These are phyloP conservation scores for Pristionchus exspectatus DNA, from an alignment of 2,888 invertebrate species.

Conservation along the genomic window DNA sequence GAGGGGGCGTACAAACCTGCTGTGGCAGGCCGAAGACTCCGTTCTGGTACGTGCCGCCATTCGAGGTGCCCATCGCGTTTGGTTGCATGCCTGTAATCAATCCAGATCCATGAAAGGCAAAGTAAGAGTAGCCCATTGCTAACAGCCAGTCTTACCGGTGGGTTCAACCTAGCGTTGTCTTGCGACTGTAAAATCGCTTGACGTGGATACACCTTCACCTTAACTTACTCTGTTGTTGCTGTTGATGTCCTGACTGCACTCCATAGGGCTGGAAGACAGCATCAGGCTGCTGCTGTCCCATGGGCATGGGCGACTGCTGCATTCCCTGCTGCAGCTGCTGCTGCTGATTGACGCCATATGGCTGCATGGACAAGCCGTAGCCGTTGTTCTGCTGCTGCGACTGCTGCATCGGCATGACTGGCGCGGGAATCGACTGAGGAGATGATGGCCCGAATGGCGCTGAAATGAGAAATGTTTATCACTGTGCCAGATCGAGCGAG, in stretches of 20 bases:
- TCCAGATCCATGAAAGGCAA: no score
- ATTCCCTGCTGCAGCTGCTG: conserved; percentile 7
- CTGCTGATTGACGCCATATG: conserved; percentile 55
- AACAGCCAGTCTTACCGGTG: no score
- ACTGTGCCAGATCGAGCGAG: no score
- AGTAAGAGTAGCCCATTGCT: background rate
- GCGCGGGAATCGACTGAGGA: background rate
- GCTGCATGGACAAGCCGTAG: background rate
- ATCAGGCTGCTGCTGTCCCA: conserved; percentile 33
- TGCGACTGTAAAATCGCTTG: no score
- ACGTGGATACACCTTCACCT: no score
- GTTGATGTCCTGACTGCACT: conserved; percentile 9
- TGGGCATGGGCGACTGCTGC: conserved; percentile 15
- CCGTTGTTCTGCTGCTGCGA: background rate
- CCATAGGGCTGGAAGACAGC: background rate
- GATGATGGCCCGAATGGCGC: conserved; percentile 5
- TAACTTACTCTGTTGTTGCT: conserved; percentile 4
- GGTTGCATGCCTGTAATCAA: conserved; percentile 6
- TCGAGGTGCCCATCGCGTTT: background rate
- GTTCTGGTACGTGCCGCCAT: background rate
- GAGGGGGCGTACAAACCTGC: background rate
- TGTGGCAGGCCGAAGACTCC: background rate
- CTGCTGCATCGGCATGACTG: background rate
- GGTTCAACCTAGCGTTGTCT: no score
- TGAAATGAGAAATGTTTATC: background rate